Evolutionary conservation across 2,888 invertebrate genomes (phyloP).

Genomic region (Hydropsyche betteni): DNA sequence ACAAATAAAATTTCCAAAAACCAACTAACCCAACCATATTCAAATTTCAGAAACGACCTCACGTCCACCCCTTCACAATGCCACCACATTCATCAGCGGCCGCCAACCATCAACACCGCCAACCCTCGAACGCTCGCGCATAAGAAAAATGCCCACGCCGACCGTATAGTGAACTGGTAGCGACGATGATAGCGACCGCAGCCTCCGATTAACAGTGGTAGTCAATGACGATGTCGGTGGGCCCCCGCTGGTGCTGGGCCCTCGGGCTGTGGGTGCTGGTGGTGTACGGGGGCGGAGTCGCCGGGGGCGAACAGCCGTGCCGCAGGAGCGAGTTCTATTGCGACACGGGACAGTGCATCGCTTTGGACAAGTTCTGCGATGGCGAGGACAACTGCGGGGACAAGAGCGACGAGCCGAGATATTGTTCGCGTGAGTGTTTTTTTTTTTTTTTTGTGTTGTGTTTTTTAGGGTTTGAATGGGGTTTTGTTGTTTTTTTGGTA

Average conservation of each 20-base stretch:
- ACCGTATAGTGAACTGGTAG: background rate
- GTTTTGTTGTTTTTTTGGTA: too few relatives aligned
- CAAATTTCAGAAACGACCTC: too few relatives aligned
- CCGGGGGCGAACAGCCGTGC: conserved; percentile 58
- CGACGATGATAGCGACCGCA: background rate
- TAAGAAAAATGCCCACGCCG: too few relatives aligned
- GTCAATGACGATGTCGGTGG: conserved; percentile 16
- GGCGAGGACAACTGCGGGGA: conserved; percentile 81
- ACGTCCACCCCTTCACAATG: too few relatives aligned
- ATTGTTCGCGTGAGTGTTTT: conserved; percentile 78
- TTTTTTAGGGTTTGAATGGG: too few relatives aligned
- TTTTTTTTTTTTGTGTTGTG: conserved; percentile 26
- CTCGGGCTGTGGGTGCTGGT: conserved; percentile 6
- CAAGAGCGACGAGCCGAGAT: conserved; percentile 78
- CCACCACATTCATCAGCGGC: too few relatives aligned
- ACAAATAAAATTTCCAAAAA: too few relatives aligned
- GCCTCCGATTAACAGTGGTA: background rate
- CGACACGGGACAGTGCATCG: conserved; percentile 75
- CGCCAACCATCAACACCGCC: too few relatives aligned
- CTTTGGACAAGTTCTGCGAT: conserved; percentile 79
- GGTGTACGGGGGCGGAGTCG: conserved; percentile 22
- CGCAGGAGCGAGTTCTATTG: conserved; percentile 70
- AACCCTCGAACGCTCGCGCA: too few relatives aligned
- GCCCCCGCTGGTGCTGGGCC: conserved; percentile 15
- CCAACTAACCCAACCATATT: too few relatives aligned